Evolutionary conservation across 1,140 invertebrate species (phyloP).

Genomic region (Monomorium pharaonis): DNA sequence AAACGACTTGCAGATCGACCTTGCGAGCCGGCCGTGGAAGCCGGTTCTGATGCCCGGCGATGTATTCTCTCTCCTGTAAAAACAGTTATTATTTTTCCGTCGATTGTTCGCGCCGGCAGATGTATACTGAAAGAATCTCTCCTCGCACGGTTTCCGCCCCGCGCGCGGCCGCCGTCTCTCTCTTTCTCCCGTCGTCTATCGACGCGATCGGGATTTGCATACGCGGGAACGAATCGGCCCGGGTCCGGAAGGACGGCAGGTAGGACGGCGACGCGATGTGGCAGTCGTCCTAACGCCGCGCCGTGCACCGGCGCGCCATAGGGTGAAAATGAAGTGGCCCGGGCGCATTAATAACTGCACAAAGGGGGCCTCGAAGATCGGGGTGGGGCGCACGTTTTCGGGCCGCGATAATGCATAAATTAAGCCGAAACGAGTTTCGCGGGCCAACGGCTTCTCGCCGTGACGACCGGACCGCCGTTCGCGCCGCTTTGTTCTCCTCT

Average conservation of each 20-base stretch:
- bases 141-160: slow-evolving; percentile 53
- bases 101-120: slow-evolving; percentile 80
- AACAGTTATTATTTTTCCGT: slow-evolving; percentile 83
- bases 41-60: slow-evolving; percentile 71
- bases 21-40: slow-evolving; percentile 48
- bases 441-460: slow-evolving; percentile 59
- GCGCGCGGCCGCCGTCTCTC: slow-evolving; percentile 27
- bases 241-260: slow-evolving; percentile 77
- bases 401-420: slow-evolving; percentile 75
- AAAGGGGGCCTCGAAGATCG: slow-evolving; percentile 74
- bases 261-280: slow-evolving; percentile 78
- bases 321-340: slow-evolving; percentile 82
- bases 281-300: slow-evolving; percentile 53
- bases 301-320: slow-evolving; percentile 52
- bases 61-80: slow-evolving; percentile 78
- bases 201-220: slow-evolving; percentile 78
- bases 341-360: slow-evolving; percentile 81
- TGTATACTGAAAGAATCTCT: slow-evolving; percentile 76
- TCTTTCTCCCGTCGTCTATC: slow-evolving; percentile 44
- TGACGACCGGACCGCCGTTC: slow-evolving; percentile 55
- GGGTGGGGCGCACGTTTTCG: slow-evolving; percentile 71
- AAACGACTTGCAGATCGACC: slow-evolving; percentile 40
- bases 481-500: slow-evolving; percentile 40
- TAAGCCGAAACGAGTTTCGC: slow-evolving; percentile 79
- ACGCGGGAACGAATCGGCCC: slow-evolving; percentile 78